Evolutionary conservation across 2,888 invertebrate species (phyloP), one percentile per base, ranked within the genome.

Genomic region (Pheosia gnoma): DNA sequence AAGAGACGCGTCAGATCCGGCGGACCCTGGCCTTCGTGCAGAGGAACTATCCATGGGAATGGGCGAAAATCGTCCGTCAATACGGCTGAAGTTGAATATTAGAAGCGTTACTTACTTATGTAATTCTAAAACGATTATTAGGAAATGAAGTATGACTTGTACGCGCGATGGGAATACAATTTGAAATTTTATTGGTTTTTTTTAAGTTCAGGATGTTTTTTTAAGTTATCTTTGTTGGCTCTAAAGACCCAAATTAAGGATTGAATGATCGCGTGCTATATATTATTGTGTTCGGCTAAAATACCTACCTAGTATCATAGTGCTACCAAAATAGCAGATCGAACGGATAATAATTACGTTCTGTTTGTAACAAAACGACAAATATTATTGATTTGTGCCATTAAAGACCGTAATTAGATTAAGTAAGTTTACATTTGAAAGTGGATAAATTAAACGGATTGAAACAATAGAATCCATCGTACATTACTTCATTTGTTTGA

Each of bases 1-100:
- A 95, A 70, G 96, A 96, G 85, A 94, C 94, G 57, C 90, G 93
- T 49, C 96, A 97, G 87, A 96, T 97, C 73, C 95, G 96, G 73
- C 95, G 95, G 77, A 96, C 96, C 3, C 93, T 97, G n/a, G 95
- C 95, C 0, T 95, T 95, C 86, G 95, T 97, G 55, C 96, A 97
- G 78, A 91, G 95, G 66, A 95, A 96, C 86, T 96, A 95, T 80
- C 97, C 97, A 1, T 95, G 96, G 89, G 96, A 97, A 82, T 97
- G 96, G 96, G 94, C 95, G 60, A 96, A 95, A 87, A 94, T 96
- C 69, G 90, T 96, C 25, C 95, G 95, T 81, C 95, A 96, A 76
- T 96, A 96, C 75, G 94, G 95, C 56, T 95, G 94, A 90, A 71
- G 37, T 53, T 47, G n/a, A n/a, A 47, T 10, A n/a, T 47, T 11